Evolutionary conservation across 2,888 invertebrate genomes (phyloP).

Genomic region (Antitype chi): DNA sequence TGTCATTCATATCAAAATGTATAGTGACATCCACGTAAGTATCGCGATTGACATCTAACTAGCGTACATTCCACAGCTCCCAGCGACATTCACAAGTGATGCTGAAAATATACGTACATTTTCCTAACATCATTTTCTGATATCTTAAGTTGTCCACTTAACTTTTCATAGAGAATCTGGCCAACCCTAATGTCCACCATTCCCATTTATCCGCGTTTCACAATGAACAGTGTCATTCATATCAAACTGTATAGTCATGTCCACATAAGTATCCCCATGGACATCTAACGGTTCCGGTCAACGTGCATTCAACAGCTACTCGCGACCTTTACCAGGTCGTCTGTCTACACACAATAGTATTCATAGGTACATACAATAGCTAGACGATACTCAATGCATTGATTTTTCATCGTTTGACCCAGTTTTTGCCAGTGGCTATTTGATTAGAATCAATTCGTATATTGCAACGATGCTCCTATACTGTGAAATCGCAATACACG

Average conservation of each 20-base stretch:
- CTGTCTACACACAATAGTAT: constrained; percentile 39
- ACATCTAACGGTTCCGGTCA: constrained; percentile 9
- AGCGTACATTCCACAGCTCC: constrained; percentile 32
- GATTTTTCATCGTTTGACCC: constrained; percentile 60
- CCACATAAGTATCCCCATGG: not conserved
- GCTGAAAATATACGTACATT: not conserved
- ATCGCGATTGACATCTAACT: constrained; percentile 6
- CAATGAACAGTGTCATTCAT: not conserved
- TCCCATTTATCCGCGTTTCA: not conserved
- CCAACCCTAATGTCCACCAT: not conserved
- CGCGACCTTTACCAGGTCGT: constrained; percentile 36
- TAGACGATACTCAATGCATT: constrained; percentile 41
- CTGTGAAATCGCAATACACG: constrained; percentile 38
- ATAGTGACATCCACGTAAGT: not conserved
- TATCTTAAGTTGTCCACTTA: not conserved
- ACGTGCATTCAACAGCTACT: constrained; percentile 30
- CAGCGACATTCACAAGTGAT: constrained; percentile 30
- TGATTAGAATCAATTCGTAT: constrained; percentile 56
- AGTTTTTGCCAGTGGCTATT: constrained; percentile 56
- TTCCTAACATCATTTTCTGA: not conserved
- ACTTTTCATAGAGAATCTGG: too few relatives aligned
- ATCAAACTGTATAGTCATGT: constrained; percentile 14
- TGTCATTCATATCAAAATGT: constrained; percentile 10
- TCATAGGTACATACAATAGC: constrained; percentile 36
- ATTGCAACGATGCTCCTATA: constrained; percentile 39